Conservation (phyloP, 2,113 vertebrate genomes). For the Macquaria ambigua region DNA sequence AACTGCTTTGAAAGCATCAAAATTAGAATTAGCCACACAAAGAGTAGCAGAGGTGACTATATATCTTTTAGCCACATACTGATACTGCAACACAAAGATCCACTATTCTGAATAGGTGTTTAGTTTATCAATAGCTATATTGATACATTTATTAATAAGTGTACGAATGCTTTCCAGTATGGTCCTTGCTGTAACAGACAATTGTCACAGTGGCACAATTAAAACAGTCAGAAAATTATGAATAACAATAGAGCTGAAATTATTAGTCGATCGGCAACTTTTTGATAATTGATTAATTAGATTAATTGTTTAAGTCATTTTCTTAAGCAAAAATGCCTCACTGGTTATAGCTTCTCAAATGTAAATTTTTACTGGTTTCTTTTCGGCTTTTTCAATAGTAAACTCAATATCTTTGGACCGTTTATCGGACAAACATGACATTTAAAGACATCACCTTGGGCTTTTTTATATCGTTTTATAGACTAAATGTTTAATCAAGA, state of each 20-base stretch:
- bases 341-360: background rate
- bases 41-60: background rate
- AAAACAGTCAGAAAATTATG: background rate
- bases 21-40: slow-evolving; percentile 38
- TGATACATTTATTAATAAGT: background rate
- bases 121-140: background rate
- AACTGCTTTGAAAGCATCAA: slow-evolving; percentile 17
- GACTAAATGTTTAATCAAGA: too few relatives aligned
- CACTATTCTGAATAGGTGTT: background rate
- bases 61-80: background rate
- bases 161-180: background rate
- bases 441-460: background rate
- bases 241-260: background rate
- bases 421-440: background rate
- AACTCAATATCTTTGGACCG: background rate
- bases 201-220: slow-evolving; percentile 1
- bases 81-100: background rate
- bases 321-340: too few relatives aligned
- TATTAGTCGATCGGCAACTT: background rate
- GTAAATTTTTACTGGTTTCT: background rate
- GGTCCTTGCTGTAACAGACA: background rate
- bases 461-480: too few relatives aligned
- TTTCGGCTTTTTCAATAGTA: background rate
- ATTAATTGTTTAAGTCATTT: too few relatives aligned
- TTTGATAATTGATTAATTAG: too few relatives aligned